A percentile compares a stretch with the other conserved stretches of the same genome.
phyloP scores from a whole-genome alignment of 2,797 vertebrate species.

The Karalla daura region DNA sequence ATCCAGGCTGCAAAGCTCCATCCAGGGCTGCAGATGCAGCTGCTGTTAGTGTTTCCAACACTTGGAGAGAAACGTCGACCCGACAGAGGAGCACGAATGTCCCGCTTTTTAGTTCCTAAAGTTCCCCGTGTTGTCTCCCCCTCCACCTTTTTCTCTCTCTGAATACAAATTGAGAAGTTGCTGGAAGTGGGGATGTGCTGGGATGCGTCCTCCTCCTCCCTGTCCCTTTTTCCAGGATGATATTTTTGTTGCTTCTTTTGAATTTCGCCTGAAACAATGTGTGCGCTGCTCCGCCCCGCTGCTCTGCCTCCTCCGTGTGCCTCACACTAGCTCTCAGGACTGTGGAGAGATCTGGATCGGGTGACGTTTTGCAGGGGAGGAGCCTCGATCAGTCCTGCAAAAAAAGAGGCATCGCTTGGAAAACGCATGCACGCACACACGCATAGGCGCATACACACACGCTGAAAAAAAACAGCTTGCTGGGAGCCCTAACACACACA shows the following conservation, averaged over 20 bases:
- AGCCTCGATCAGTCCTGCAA: conserved; percentile 71
- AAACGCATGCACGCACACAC: too few species aligned
- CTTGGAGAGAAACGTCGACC: conserved; percentile 45
- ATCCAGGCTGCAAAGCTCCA: conserved; percentile 74
- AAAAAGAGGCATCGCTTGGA: conserved; percentile 20
- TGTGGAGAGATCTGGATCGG: conserved; percentile 71
- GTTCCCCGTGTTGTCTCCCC: conserved; percentile 33
- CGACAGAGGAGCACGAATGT: too few species aligned
- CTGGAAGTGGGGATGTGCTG: conserved; percentile 40
- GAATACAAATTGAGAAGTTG: conserved; percentile 72
- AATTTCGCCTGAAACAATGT: too few species aligned
- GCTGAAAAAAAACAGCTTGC: conserved; percentile 16
- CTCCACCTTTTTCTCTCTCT: too few species aligned
- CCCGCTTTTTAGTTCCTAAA: conserved; percentile 53
- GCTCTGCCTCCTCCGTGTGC: conserved; percentile 67
- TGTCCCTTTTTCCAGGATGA: background rate
- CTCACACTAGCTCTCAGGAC: conserved; percentile 69
- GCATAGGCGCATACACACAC: too few species aligned
- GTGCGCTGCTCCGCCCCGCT: conserved; percentile 60
- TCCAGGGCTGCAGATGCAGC: conserved; percentile 67
- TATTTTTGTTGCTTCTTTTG: too few species aligned
- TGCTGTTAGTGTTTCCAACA: conserved; percentile 79
- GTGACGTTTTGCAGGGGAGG: conserved; percentile 80
- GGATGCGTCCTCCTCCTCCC: conserved; percentile 9
- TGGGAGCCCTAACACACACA: too few species aligned